phyloP scores from a whole-genome alignment of 1,140 invertebrate genomes.

The Ditylenchus dipsaci region DNA sequence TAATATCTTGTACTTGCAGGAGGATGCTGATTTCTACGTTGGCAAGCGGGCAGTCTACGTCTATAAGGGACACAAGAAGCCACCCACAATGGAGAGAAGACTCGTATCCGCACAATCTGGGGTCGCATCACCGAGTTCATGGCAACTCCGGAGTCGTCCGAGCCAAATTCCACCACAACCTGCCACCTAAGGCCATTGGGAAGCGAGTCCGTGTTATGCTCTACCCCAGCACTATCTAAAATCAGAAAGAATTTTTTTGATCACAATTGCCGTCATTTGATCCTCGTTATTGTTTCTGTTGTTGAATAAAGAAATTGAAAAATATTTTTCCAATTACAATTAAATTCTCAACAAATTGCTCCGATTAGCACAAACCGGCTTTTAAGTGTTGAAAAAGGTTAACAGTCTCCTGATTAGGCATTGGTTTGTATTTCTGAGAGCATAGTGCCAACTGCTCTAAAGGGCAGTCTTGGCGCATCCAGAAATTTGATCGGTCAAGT shows the following conservation, averaged over 20 bases:
- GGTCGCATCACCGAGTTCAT: slow-evolving; percentile 96
- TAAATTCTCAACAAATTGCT: no score
- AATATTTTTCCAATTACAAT: no score
- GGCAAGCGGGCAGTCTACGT: slow-evolving; percentile 95
- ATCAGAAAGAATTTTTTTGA: no score
- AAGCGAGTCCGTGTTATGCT: slow-evolving; percentile 86
- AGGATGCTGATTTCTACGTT: slow-evolving; percentile 84
- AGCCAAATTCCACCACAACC: slow-evolving; percentile 93
- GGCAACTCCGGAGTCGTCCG: slow-evolving; percentile 89
- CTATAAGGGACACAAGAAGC: slow-evolving; percentile 74
- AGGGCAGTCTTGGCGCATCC: slow-evolving; percentile 3
- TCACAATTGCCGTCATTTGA: no score
- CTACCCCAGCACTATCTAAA: slow-evolving; percentile 68
- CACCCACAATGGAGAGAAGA: slow-evolving; percentile 75
- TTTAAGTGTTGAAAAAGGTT: neutral
- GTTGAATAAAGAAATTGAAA: no score
- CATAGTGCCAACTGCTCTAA: slow-evolving; percentile 8
- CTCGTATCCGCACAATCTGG: slow-evolving; percentile 87
- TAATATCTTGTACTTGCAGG: slow-evolving; percentile 23
- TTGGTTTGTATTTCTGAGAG: slow-evolving; percentile 7
- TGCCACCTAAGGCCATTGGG: slow-evolving; percentile 94
- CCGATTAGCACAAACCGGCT: no score
- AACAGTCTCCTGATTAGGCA: slow-evolving; percentile 20
- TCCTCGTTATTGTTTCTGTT: no score
- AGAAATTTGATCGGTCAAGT: slow-evolving; percentile 10